These are phyloP conservation scores for Euphydryas editha DNA, from an alignment of 2,888 invertebrate genomes.

Conservation along the genomic window DNA sequence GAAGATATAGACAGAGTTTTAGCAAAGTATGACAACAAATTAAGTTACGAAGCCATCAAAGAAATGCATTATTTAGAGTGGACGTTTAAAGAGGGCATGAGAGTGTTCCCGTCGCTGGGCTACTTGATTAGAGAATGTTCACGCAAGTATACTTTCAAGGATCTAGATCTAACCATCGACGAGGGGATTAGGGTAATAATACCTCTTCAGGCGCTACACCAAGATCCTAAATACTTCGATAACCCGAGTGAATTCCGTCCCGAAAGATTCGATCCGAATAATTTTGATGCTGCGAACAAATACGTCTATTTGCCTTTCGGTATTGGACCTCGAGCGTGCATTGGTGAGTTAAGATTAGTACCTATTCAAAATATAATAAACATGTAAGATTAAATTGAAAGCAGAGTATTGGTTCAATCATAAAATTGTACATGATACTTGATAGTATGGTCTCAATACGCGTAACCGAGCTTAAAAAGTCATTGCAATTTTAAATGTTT, in stretches of 20 bases:
- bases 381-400: no score
- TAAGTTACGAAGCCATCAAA: slow-evolving; percentile 63
- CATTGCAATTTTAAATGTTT: no score
- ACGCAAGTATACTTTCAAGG: slow-evolving; percentile 56
- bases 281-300: slow-evolving; percentile 50
- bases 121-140: slow-evolving; percentile 56
- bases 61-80: slow-evolving; percentile 67
- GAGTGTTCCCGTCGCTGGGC: slow-evolving; percentile 67
- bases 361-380: no score
- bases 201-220: slow-evolving; percentile 57
- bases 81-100: slow-evolving; percentile 62
- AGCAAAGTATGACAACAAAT: slow-evolving; percentile 49
- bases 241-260: slow-evolving; percentile 59
- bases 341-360: slow-evolving; percentile 54
- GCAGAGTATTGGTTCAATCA: no score
- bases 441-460: no score
- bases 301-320: slow-evolving; percentile 67
- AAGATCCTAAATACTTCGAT: slow-evolving; percentile 61
- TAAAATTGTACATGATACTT: no score
- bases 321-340: slow-evolving; percentile 65
- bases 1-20: slow-evolving; percentile 59
- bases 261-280: slow-evolving; percentile 58
- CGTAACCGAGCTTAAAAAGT: no score
- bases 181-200: slow-evolving; percentile 55
- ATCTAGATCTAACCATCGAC: slow-evolving; percentile 56